Evolutionary conservation across 2,797 vertebrate species (phyloP), one percentile per base, ranked within the genome.

Genomic region (Liasis olivaceus): DNA sequence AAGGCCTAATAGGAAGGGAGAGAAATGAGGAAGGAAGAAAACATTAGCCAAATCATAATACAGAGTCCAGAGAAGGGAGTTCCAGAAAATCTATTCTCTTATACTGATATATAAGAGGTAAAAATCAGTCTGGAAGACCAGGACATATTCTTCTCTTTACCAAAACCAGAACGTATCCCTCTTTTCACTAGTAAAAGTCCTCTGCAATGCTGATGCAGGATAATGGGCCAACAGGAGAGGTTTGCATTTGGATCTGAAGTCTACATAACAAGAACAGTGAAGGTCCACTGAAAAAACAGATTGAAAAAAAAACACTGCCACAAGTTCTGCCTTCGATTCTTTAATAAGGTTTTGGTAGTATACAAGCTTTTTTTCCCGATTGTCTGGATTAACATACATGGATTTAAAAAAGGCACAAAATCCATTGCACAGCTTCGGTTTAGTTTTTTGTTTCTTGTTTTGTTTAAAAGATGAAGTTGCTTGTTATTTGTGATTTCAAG

Each of bases 381-480:
- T 99, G 99, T 99, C 98, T 99, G 98, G 98, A 98, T 98, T 98
- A 98, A 98, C 98, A 99, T 98, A 99, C 98, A 98, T 98, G 98
- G 98, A 98, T 98, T 98, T 97, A 98, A 98, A 99, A 99, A 99
- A 99, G 99, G 99, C 99, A 99, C 99, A 98, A 98, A 98, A 98
- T 98, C 98, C 98, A 98, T 98, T 98, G 98, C 98, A 98, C 98
- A 98, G 98, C 98, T 96, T 97, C 95, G 95, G 90, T 96, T 97
- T 96, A 54, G 8, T 96, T 96, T 93, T 94, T 97, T 96, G 97
- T 98, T 97, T 97, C 59, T 93, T 62, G 58, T 77, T 87, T 85
- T 93, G 84, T 93, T 90, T 87, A 81, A 84, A 93, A 97, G 96
- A 98, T 98, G 97, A 98, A 98, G 95, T 96, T 98, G 98, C 98